Conservation (phyloP, 2,888 invertebrate genomes). For the Eretmocerus hayati region DNA sequence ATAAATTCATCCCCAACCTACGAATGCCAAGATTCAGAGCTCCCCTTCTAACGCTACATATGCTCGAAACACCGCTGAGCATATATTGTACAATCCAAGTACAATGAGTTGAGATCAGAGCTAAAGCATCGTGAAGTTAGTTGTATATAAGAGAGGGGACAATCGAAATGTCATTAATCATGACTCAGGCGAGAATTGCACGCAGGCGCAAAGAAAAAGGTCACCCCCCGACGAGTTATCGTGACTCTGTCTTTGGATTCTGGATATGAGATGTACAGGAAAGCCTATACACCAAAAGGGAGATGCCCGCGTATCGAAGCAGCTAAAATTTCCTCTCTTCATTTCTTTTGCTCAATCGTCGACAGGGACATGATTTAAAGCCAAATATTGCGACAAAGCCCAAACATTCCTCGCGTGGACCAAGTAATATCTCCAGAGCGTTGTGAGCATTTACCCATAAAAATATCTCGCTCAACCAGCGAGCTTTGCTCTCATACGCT, state of each 20-base stretch:
- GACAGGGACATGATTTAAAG: conserved; percentile 46
- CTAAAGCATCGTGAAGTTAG: background rate
- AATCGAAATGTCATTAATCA: conserved; percentile 23
- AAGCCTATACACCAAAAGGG: too few species aligned
- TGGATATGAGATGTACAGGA: too few species aligned
- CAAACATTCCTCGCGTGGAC: conserved; percentile 36
- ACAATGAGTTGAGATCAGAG: conserved; percentile 14
- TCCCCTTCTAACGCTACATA: background rate
- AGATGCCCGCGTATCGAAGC: too few species aligned
- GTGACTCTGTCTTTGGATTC: too few species aligned
- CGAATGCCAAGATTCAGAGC: background rate
- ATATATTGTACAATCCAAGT: conserved; percentile 3
- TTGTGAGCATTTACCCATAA: conserved; percentile 19
- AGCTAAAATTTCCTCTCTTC: too few species aligned
- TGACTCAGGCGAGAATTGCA: conserved; percentile 9
- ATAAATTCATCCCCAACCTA: conserved; percentile 10
- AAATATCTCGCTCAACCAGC: conserved; percentile 15
- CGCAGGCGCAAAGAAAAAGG: conserved; percentile 8
- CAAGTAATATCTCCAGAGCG: background rate
- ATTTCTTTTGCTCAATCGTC: conserved; percentile 30
- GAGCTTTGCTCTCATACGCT: background rate
- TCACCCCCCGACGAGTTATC: background rate
- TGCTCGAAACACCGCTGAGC: too few species aligned
- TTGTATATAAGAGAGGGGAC: background rate
- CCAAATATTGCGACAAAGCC: conserved; percentile 46